Percentiles rank a stretch among this genome's conserved stretches.
Conservation (phyloP, 1,140 invertebrate genomes). For the Paralvinella palmiformis region DNA sequence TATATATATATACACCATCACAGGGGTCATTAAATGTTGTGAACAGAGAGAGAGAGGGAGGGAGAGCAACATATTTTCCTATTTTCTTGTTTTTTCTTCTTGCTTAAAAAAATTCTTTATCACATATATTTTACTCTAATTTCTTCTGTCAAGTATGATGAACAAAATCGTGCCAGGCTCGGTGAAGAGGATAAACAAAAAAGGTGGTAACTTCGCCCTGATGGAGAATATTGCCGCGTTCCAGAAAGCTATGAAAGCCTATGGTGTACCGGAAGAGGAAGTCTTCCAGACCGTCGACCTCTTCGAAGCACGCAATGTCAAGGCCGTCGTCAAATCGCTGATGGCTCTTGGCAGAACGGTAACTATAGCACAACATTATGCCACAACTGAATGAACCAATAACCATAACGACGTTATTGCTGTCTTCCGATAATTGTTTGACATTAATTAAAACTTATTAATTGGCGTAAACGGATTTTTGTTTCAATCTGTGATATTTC, state of each 20-base stretch:
- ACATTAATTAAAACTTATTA: too few relatives aligned
- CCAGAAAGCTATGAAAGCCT: constrained; percentile 70
- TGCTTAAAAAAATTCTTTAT: background rate
- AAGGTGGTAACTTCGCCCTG: constrained; percentile 86
- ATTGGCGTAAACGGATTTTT: too few relatives aligned
- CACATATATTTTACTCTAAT: background rate
- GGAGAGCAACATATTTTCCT: too few relatives aligned
- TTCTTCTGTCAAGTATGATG: constrained; percentile 59
- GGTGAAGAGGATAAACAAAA: constrained; percentile 77
- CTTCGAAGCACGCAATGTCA: constrained; percentile 88
- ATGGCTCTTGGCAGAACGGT: constrained; percentile 83
- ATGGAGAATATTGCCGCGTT: constrained; percentile 92
- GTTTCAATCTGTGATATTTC: too few relatives aligned
- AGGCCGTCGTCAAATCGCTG: constrained; percentile 77
- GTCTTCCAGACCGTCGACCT: constrained; percentile 91
- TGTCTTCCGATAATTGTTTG: too few relatives aligned
- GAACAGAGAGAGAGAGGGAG: too few relatives aligned
- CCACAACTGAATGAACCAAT: too few relatives aligned
- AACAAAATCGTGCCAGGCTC: constrained; percentile 78
- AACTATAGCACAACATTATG: too few relatives aligned
- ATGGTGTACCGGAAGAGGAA: constrained; percentile 82
- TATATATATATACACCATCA: too few relatives aligned
- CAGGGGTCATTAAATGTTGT: too few relatives aligned
- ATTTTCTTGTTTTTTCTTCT: too few relatives aligned
- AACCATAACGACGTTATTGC: too few relatives aligned